These are phyloP conservation scores for Daubentonia madagascariensis DNA, from an alignment of 2,113 vertebrate genomes.

Conservation along the genomic window DNA sequence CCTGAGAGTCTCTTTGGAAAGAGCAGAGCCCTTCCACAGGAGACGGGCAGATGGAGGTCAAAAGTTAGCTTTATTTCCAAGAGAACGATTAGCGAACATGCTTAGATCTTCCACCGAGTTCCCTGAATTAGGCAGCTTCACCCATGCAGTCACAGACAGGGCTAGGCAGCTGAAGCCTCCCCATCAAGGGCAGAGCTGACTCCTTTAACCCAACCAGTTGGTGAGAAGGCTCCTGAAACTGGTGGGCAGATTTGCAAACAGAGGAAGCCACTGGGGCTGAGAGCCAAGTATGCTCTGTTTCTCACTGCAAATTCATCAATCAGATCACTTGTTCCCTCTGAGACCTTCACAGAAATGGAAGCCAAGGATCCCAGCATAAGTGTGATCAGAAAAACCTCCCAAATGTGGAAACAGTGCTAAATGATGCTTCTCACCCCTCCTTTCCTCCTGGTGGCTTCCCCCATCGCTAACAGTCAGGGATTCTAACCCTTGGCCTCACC, in stretches of 20 bases:
- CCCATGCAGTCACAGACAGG: neutral
- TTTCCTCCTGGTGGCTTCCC: no score
- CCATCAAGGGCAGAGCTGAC: neutral
- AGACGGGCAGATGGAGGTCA: neutral
- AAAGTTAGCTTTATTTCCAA: neutral
- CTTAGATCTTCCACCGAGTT: neutral
- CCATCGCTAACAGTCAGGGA: neutral
- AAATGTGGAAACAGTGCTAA: neutral
- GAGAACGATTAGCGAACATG: neutral
- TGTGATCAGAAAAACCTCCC: neutral
- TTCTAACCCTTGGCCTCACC: neutral
- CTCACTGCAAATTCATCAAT: neutral
- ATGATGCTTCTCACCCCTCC: accelerated
- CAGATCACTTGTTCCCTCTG: neutral
- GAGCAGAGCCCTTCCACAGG: neutral
- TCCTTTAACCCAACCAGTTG: no score
- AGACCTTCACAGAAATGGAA: neutral
- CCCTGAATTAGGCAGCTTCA: neutral
- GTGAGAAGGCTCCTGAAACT: neutral
- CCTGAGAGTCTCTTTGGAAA: neutral
- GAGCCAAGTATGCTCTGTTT: neutral
- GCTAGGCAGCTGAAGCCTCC: no score
- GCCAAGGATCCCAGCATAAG: neutral
- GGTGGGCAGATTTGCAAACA: neutral
- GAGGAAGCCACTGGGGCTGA: neutral